Percentiles rank a stretch among this genome's conserved stretches.
phyloP scores from a whole-genome alignment of 2,888 invertebrate genomes.

The Nemotelus nigrinus region DNA sequence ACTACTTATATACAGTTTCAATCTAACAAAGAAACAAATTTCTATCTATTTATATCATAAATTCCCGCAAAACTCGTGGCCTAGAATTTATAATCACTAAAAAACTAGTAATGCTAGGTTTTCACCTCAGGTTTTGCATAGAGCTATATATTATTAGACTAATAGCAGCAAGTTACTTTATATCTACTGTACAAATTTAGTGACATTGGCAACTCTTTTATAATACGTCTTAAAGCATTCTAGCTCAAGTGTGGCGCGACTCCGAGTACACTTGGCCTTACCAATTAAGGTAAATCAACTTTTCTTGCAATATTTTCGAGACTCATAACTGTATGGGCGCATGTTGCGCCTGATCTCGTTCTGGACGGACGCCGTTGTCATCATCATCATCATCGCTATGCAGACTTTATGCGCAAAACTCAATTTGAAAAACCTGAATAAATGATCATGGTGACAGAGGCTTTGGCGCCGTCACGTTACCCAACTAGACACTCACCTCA shows the following conservation, averaged over 20 bases:
- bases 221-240: too few species aligned
- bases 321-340: conserved; percentile 9
- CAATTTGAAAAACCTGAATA: conserved; percentile 6
- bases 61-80: too few species aligned
- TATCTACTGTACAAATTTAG: too few species aligned
- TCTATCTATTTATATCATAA: too few species aligned
- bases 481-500: conserved; percentile 29
- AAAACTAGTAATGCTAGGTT: too few species aligned
- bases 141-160: too few species aligned
- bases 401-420: conserved; percentile 4
- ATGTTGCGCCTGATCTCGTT: not conserved
- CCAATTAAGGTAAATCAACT: conserved; percentile 7
- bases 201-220: too few species aligned
- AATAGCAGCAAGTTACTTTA: too few species aligned
- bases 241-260: not conserved
- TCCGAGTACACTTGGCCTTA: conserved; percentile 11
- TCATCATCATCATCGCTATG: conserved; percentile 1
- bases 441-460: conserved; percentile 28
- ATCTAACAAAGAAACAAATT: too few species aligned
- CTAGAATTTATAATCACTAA: too few species aligned
- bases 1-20: too few species aligned
- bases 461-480: conserved; percentile 41
- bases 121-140: too few species aligned
- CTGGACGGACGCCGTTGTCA: not conserved
- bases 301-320: not conserved